Conservation (phyloP, 1,140 invertebrate species). For the Aphaenogaster rudis region DNA sequence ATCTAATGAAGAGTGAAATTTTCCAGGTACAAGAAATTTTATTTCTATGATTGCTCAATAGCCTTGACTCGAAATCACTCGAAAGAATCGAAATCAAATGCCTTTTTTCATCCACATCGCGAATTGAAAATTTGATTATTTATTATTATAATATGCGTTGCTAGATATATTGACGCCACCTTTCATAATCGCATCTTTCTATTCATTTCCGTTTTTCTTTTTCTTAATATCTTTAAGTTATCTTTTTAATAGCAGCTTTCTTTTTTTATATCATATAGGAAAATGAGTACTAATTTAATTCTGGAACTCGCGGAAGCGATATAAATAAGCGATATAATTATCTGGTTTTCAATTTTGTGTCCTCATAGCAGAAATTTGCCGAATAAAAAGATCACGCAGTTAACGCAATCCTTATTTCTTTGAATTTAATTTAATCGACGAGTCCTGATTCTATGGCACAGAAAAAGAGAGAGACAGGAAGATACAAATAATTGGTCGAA, state of each 20-base stretch:
- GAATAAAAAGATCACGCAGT: constrained; percentile 5
- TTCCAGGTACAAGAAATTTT: neutral
- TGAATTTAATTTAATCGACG: constrained; percentile 8
- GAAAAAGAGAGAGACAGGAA: constrained; percentile 34
- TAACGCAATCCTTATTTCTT: constrained; percentile 18
- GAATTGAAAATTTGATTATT: constrained; percentile 33
- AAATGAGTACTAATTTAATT: constrained; percentile 23
- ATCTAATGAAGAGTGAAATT: neutral
- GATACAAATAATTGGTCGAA: constrained; percentile 42
- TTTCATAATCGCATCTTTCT: neutral
- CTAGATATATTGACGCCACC: neutral
- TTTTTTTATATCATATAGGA: constrained; percentile 9
- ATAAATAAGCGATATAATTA: constrained; percentile 2
- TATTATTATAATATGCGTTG: constrained; percentile 4
- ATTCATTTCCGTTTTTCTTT: neutral
- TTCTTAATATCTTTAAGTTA: neutral
- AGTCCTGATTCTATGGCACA: constrained; percentile 26
- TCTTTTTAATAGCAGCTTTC: neutral
- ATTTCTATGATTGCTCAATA: neutral
- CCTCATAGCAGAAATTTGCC: neutral
- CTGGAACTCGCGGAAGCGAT: neutral
- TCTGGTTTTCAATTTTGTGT: neutral
- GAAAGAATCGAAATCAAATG: constrained; percentile 40
- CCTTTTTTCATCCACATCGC: constrained; percentile 33
- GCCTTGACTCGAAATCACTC: neutral